Percentiles rank a stretch among this genome's conserved stretches.
Conservation (phyloP, 2,113 vertebrate species). For the Bubo bubo region DNA sequence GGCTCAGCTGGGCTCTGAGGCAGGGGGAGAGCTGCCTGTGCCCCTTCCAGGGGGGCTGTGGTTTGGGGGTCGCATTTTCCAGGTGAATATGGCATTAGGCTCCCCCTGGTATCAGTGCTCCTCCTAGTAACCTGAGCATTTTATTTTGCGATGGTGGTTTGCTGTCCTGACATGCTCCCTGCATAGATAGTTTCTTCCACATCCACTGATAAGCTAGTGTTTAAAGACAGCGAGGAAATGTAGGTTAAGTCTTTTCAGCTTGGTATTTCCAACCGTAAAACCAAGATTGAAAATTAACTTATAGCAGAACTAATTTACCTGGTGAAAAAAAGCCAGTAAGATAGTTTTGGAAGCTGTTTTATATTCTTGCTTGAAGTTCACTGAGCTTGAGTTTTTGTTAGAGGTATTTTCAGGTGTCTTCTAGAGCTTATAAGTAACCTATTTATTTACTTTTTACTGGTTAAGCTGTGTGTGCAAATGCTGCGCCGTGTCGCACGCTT, state of each 20-base stretch:
- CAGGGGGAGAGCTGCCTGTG: not conserved
- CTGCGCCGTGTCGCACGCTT: not conserved
- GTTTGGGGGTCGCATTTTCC: not conserved
- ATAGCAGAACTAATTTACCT: not conserved
- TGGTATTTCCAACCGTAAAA: not conserved
- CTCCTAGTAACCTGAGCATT: not conserved
- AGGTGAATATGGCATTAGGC: not conserved
- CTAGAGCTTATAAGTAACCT: constrained; percentile 8
- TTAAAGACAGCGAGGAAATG: not conserved
- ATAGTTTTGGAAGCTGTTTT: not conserved
- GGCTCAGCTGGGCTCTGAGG: not conserved
- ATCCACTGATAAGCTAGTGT: not conserved
- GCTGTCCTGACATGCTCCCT: fast-evolving
- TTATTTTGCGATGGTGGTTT: not conserved
- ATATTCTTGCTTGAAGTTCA: not conserved
- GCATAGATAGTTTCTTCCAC: not conserved
- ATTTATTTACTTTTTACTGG: constrained; percentile 34
- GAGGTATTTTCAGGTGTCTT: not conserved
- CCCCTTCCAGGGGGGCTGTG: fast-evolving
- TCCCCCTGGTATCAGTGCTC: not conserved
- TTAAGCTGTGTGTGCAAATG: not conserved
- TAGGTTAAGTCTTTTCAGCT: not conserved
- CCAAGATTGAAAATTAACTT: not conserved
- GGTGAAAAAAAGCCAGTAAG: not conserved
- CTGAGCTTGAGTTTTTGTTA: not conserved